Evolutionary conservation across 2,888 invertebrate species (phyloP), one percentile per base, ranked within the genome.

Genomic region (Orthosia cruda): DNA sequence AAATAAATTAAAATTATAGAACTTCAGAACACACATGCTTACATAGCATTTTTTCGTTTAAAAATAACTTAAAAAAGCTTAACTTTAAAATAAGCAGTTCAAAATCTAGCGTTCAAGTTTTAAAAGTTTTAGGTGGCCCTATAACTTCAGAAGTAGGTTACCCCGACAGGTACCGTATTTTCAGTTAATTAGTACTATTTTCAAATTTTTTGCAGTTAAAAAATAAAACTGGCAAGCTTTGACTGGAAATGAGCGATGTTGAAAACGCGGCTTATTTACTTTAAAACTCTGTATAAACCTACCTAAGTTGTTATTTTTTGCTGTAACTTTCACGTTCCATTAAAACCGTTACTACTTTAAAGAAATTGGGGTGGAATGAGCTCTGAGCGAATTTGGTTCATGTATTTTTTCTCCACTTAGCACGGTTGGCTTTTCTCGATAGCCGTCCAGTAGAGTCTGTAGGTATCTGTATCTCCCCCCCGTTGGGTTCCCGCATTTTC

Each of bases 101-200:
- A 20, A 52, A 66, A 16, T 16, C 1, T 47, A 45, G 3, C 5
- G 15, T 1, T 0, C 0, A 40, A 23, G 0, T n/a, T 26, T 12
- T 26, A 16, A 52, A 45, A n/a, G 9, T 32, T 1, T 0, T 26
- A n/a, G 61, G 62, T 67, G 75, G 26, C 88, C 88, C 84, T 88
- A 76, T 1, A 61, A 69, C 47, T 32, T 20, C 26, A 58, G 4
- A 86, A 83, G 71, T 82, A 81, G 87, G 88, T 90, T 89, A 89
- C 87, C 75, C 87, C 88, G 90, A 89, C 91, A 92, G 90, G 89
- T 90, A 81, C 59, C 32, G 65, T 88, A 91, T 91, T 93, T 93
- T 91, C 90, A 92, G 92, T 94, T 94, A 93, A 93, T 94, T 94
- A 94, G 91, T 91, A 85, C 81, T 82, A 88, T 55, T 77, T 47